These are phyloP conservation scores for Schizopygopsis malacanthus DNA, from an alignment of 2,797 vertebrate genomes.

Conservation along the genomic window DNA sequence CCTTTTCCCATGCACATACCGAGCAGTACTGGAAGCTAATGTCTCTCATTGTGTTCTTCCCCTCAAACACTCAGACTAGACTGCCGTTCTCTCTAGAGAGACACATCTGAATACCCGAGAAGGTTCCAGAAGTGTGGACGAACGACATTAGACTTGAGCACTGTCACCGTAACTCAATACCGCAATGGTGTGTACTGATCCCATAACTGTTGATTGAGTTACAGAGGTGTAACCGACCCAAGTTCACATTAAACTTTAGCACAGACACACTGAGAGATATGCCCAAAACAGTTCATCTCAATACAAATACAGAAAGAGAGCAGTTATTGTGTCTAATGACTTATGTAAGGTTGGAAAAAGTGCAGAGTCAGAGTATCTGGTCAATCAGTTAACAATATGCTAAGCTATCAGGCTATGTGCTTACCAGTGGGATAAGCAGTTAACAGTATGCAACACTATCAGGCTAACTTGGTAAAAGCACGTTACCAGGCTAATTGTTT, in stretches of 20 bases:
- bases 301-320: background rate
- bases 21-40: constrained; percentile 78
- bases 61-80: background rate
- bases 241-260: constrained; percentile 26
- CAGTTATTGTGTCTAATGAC: background rate
- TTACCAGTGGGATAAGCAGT: background rate
- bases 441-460: background rate
- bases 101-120: constrained; percentile 59
- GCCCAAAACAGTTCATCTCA: background rate
- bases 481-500: background rate
- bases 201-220: constrained; percentile 75
- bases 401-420: background rate
- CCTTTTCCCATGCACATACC: constrained; percentile 82
- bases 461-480: background rate
- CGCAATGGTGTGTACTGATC: constrained; percentile 65
- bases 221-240: constrained; percentile 60
- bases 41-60: constrained; percentile 77
- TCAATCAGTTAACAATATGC: background rate
- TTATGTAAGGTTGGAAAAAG: background rate
- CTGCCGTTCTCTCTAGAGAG: constrained; percentile 47
- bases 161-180: constrained; percentile 71
- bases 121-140: constrained; percentile 55
- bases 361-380: background rate
- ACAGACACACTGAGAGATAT: background rate
- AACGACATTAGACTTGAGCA: background rate